Percentiles rank a stretch among this genome's conserved stretches.
These are phyloP conservation scores for Rhodinocichla rosea DNA, from an alignment of 2,113 vertebrate genomes.

Conservation along the genomic window DNA sequence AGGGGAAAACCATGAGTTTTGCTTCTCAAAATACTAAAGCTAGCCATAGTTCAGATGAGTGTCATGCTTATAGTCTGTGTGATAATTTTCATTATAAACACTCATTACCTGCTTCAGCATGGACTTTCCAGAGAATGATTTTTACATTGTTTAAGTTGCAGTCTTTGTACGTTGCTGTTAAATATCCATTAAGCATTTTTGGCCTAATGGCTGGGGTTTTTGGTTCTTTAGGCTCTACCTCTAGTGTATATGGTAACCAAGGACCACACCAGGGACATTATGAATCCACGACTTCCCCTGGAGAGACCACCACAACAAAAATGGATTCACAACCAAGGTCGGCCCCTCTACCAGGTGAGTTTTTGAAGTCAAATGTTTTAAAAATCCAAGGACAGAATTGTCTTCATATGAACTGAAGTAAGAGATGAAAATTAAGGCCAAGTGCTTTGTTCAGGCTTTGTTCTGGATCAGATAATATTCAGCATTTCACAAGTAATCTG, in stretches of 20 bases:
- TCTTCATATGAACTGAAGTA: background rate
- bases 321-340: fast-evolving
- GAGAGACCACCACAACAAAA: background rate
- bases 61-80: background rate
- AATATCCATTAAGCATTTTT: background rate
- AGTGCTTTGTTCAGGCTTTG: background rate
- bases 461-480: background rate
- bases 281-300: background rate
- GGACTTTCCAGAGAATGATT: background rate
- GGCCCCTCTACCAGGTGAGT: background rate
- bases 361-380: background rate
- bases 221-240: conserved; percentile 5
- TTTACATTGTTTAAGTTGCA: background rate
- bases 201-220: background rate
- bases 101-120: background rate
- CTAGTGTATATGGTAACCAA: background rate
- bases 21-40: background rate
- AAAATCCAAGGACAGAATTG: background rate
- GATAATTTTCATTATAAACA: background rate
- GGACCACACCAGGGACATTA: background rate
- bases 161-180: fast-evolving
- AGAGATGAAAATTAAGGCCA: background rate
- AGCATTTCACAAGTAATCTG: background rate
- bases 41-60: background rate
- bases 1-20: background rate